A percentile compares a stretch with the other conserved stretches of the same genome.
phyloP scores from a whole-genome alignment of 1,140 invertebrate genomes.

The Microvelia longipes region DNA sequence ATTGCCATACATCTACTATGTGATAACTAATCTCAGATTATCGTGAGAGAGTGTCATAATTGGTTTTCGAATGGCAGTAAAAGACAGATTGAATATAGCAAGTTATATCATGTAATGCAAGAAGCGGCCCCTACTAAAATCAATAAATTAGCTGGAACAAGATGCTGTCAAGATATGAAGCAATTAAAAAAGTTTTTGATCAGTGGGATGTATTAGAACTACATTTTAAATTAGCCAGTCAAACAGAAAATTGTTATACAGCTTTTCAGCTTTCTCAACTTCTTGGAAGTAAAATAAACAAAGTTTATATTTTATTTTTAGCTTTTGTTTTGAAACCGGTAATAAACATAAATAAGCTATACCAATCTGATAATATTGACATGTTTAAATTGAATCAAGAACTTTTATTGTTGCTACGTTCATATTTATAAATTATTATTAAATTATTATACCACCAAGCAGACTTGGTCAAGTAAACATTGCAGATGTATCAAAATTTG shows the following conservation, averaged over 20 bases:
- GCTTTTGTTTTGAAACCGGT: too few relatives aligned
- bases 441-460: too few relatives aligned
- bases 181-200: background rate
- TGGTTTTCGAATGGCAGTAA: background rate
- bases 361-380: too few relatives aligned
- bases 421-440: too few relatives aligned
- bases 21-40: background rate
- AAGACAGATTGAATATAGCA: background rate
- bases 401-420: too few relatives aligned
- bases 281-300: too few relatives aligned
- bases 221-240: background rate
- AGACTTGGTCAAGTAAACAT: too few relatives aligned
- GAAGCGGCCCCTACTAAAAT: background rate
- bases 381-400: too few relatives aligned
- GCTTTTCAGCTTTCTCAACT: too few relatives aligned
- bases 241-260: background rate
- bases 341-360: too few relatives aligned
- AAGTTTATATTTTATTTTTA: too few relatives aligned
- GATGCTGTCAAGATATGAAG: background rate
- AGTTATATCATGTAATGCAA: background rate
- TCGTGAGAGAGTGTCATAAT: background rate
- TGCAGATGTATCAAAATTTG: too few relatives aligned
- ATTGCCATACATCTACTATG: background rate
- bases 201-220: background rate
- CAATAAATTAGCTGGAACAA: background rate